A percentile compares a stretch with the other conserved stretches of the same genome.
phyloP scores from a whole-genome alignment of 1,140 invertebrate genomes.

The Anagrus nilaparvatae region DNA sequence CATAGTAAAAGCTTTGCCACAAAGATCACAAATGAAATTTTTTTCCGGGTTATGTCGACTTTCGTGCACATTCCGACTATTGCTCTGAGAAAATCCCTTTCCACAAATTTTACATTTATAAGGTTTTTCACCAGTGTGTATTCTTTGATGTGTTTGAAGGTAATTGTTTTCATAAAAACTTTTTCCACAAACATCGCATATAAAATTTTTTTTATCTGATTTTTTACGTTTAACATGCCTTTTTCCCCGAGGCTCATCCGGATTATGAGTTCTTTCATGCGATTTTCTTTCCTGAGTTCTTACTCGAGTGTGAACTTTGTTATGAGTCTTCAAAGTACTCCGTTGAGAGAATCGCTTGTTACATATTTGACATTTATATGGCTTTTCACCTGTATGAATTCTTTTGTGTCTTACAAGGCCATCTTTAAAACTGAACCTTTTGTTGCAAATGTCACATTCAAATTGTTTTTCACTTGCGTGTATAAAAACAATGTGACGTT shows the following conservation, averaged over 20 bases:
- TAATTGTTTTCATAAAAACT: too few relatives aligned
- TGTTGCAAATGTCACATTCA: conserved; percentile 47
- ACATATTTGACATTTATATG: conserved; percentile 41
- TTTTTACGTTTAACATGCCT: too few relatives aligned
- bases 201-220: conserved; percentile 54
- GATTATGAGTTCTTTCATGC: too few relatives aligned
- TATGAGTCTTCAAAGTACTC: conserved; percentile 38
- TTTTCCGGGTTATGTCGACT: conserved; percentile 33
- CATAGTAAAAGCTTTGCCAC: conserved; percentile 45
- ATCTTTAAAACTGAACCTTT: conserved; percentile 61
- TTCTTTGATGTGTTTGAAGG: too few relatives aligned
- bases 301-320: too few relatives aligned
- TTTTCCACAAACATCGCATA: conserved; percentile 46
- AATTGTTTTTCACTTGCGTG: conserved; percentile 57
- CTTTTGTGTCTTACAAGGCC: conserved; percentile 39
- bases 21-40: conserved; percentile 49
- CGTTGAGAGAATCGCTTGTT: conserved; percentile 46
- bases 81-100: conserved; percentile 29
- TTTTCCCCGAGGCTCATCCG: too few relatives aligned
- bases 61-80: conserved; percentile 23
- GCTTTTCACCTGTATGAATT: conserved; percentile 37
- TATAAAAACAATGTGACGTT: conserved; percentile 43
- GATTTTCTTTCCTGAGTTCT: too few relatives aligned
- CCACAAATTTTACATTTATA: conserved; percentile 37
- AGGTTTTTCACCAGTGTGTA: conserved; percentile 38